These are phyloP conservation scores for Parnassius glacialis DNA, from an alignment of 2,888 invertebrate genomes.

Conservation along the genomic window DNA sequence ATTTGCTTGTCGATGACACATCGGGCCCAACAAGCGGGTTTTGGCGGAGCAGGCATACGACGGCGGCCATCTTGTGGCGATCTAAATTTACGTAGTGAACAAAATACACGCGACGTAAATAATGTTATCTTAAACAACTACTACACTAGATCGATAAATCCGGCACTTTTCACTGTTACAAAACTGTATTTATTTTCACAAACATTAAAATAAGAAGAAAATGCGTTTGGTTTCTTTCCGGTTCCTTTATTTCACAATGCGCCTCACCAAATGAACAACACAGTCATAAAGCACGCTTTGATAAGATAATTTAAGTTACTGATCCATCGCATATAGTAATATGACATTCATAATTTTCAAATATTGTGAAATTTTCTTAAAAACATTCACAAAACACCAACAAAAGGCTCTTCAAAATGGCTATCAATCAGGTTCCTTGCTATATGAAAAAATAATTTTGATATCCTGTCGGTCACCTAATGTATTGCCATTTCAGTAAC, in stretches of 20 bases:
- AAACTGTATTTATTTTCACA: constrained; percentile 38
- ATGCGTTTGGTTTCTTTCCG: constrained; percentile 67
- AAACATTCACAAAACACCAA: constrained; percentile 82
- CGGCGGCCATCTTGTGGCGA: constrained; percentile 80
- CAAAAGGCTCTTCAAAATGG: constrained; percentile 81
- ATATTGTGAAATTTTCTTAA: constrained; percentile 64
- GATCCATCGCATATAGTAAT: constrained; percentile 28
- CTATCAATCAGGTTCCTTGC: constrained; percentile 76
- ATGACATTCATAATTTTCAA: constrained; percentile 46
- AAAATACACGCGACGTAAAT: constrained; percentile 75
- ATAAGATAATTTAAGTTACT: constrained; percentile 37
- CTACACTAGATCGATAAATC: constrained; percentile 31
- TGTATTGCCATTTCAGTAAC: constrained; percentile 72
- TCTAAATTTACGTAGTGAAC: constrained; percentile 76
- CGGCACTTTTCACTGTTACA: constrained; percentile 40
- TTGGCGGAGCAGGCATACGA: constrained; percentile 77
- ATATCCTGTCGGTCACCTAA: constrained; percentile 69
- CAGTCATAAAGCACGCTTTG: constrained; percentile 40
- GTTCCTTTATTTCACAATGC: constrained; percentile 68
- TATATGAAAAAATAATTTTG: constrained; percentile 72
- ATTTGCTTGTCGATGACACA: constrained; percentile 68
- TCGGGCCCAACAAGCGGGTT: constrained; percentile 71
- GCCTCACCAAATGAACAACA: constrained; percentile 65
- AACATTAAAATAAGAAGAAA: constrained; percentile 51
- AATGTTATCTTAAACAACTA: constrained; percentile 39